phyloP scores from a whole-genome alignment of 2,113 vertebrate genomes.

The Vicugna pacos region DNA sequence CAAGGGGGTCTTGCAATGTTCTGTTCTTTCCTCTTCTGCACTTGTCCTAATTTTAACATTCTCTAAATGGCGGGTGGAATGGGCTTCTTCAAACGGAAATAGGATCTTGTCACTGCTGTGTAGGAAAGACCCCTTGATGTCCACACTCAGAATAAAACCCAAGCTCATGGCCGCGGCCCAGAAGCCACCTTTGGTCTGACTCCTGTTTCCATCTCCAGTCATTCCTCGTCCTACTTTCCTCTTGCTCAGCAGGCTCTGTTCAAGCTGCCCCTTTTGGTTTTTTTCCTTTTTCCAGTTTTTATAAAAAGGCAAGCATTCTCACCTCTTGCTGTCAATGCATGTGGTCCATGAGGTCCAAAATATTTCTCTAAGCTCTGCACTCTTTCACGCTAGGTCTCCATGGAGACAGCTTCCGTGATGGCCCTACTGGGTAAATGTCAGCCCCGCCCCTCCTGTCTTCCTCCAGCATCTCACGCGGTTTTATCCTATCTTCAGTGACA shows the following conservation, averaged over 20 bases:
- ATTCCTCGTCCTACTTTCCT: background rate
- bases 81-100: background rate
- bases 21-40: background rate
- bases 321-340: background rate
- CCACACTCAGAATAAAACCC: background rate
- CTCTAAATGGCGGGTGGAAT: background rate
- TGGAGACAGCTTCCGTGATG: background rate
- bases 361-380: background rate
- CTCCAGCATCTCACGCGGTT: background rate
- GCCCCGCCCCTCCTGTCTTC: background rate
- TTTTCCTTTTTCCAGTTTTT: background rate
- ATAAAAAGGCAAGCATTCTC: background rate
- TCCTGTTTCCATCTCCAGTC: background rate
- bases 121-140: background rate
- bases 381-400: background rate
- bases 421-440: background rate
- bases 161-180: background rate
- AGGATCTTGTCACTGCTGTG: background rate
- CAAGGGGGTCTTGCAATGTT: background rate
- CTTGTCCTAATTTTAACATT: background rate
- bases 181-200: background rate
- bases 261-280: background rate
- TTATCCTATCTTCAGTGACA: background rate
- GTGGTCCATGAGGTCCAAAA: background rate
- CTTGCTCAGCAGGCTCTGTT: background rate